Evolutionary conservation across 2,888 invertebrate species (phyloP), one percentile per base, ranked within the genome.

Genomic region (Ennomos erosarius): DNA sequence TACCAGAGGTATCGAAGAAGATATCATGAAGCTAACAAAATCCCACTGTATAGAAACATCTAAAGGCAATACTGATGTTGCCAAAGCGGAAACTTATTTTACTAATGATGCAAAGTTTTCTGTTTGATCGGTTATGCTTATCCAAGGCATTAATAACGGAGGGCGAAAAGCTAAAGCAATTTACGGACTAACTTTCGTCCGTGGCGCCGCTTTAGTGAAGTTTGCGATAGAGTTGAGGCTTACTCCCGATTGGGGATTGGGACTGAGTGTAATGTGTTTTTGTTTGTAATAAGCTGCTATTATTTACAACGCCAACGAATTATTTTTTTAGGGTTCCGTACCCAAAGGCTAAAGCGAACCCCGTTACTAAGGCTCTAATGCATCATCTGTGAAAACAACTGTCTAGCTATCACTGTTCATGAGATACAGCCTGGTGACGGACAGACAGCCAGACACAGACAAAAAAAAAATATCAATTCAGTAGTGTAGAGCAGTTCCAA

Each of bases 81-180:
- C 68, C 59, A 69, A 68, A 71, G 66, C 69, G 68, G 65, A 66
- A 76, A 78, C 74, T 78, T 79, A 73, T 67, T 76, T 70, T 71
- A 71, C 75, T 80, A 80, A 80, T 78, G 80, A 79, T 70, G 69
- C 62, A 73, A 79, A 80, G 69, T 79, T 81, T 73, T 74, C 71
- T 73, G 70, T 75, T 74, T 74, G 78, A 79, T 79, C 75, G 74
- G 73, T 74, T 73, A 76, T 74, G 73, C 73, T 78, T 74, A 74
- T 75, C 73, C 71, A 71, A 70, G 71, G 71, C 72, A 68, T 68
- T 68, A 64, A 68, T 68, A 68, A 68, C 69, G 62, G 58, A 63
- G 71, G 66, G 65, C 64, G 67, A 69, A 65, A 71, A 58, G 64
- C 66, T 66, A 62, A 68, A 73, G 70, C 71, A 75, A 70, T 70